These are phyloP conservation scores for Sisyra nigra DNA, from an alignment of 2,888 invertebrate genomes.

Conservation along the genomic window DNA sequence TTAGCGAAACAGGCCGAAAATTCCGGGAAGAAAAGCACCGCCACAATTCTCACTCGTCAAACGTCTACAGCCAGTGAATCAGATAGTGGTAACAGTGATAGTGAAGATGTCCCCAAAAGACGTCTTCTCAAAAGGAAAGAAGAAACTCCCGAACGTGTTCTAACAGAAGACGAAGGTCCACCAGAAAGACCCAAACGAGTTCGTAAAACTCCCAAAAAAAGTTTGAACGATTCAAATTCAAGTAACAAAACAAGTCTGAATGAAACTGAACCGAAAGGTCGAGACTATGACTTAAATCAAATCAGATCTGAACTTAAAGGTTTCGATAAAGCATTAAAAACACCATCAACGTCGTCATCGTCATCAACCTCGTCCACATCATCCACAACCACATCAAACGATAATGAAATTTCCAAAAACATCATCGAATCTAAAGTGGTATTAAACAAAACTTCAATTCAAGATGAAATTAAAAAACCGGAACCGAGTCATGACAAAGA, in stretches of 20 bases:
- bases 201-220: slow-evolving; percentile 25
- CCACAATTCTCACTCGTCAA: slow-evolving; percentile 9
- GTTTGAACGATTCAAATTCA: slow-evolving; percentile 26
- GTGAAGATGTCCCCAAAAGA: slow-evolving; percentile 18
- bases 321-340: slow-evolving; percentile 36
- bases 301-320: slow-evolving; percentile 74
- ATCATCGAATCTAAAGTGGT: slow-evolving; percentile 9
- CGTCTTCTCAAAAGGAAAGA: slow-evolving; percentile 19
- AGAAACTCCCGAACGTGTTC: slow-evolving; percentile 13
- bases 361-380: slow-evolving; percentile 20
- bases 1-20: slow-evolving; percentile 34
- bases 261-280: slow-evolving; percentile 36
- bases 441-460: slow-evolving; percentile 1
- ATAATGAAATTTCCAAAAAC: slow-evolving; percentile 4
- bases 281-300: slow-evolving; percentile 72
- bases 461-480: background rate
- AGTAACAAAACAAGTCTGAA: slow-evolving; percentile 23
- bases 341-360: slow-evolving; percentile 17
- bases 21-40: slow-evolving; percentile 35
- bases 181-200: slow-evolving; percentile 18
- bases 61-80: slow-evolving; percentile 6
- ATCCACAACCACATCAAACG: slow-evolving; percentile 11
- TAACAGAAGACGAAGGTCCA: slow-evolving; percentile 21
- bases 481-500: slow-evolving; percentile 1
- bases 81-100: slow-evolving; percentile 18